Evolutionary conservation across 2,113 vertebrate species (phyloP), one percentile per base, ranked within the genome.

Genomic region (Pelobates fuscus): DNA sequence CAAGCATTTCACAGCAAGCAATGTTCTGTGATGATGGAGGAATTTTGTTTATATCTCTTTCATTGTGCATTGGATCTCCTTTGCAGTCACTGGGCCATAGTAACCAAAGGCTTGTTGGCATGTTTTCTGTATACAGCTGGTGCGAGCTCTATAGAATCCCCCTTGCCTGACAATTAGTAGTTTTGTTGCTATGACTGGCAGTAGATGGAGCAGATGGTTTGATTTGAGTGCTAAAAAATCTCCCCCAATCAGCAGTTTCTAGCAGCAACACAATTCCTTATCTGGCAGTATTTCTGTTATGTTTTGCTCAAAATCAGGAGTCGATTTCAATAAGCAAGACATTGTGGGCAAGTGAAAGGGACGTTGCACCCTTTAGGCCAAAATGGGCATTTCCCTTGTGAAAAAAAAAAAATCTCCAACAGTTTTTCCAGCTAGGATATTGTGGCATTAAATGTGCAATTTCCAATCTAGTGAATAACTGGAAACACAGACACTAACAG

Each of bases 201-300:
- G 41, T 46, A 24, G 30, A 67, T 78, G 20, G 26, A 72, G 65
- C 77, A 78, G 77, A 60, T 78, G 77, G 77, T 61, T 72, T 60
- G 46, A 49, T 54, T 67, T 29, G 30, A 72, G 46, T 72, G 43
- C 52, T 29, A 25, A 24, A 49, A 63, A 71, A 71, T 52, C 14
- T 7, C 60, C n/a, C 21, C 29, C 20, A 32, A 54, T 63, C 70
- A 52, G 60, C 70, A 25, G 27, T 55, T 55, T 55, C 20, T n/a
- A 55, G 52, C 11, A 12, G 52, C 52, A 55, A 11, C n/a, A 21
- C 1, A 37, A 37, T 10, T 37, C 30, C 30, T 32, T 4, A 32
- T 32, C 30, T 32, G 30, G 30, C 30, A 4, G 30, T 4, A 32
- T 32, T 32, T 32, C 30, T 32, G 4, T n/a, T n/a, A n/a, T n/a